phyloP scores from a whole-genome alignment of 2,113 vertebrate species.

The Ploceus nigricollis region DNA sequence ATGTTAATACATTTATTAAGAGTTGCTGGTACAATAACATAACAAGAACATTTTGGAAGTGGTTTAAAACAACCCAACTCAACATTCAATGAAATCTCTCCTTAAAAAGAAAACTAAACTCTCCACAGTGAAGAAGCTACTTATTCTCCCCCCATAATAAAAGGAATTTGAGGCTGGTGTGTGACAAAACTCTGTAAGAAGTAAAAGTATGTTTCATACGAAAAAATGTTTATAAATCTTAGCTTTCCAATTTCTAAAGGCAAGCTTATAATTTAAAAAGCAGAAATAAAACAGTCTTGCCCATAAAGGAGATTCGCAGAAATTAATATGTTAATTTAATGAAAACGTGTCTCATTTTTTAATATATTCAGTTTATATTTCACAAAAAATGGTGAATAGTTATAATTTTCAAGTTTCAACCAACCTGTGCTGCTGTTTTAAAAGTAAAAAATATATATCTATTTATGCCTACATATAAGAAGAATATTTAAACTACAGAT shows the following conservation, averaged over 20 bases:
- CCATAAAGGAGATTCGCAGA: neutral
- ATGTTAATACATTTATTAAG: neutral
- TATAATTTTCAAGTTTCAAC: neutral
- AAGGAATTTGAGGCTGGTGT: neutral
- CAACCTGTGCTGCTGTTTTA: neutral
- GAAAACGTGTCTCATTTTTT: neutral
- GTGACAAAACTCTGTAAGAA: neutral
- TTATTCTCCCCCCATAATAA: neutral
- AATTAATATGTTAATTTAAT: neutral
- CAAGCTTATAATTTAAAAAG: neutral
- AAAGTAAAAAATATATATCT: neutral
- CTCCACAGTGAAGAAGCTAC: neutral
- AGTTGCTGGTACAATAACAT: neutral
- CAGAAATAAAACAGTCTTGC: neutral
- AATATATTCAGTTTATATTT: neutral
- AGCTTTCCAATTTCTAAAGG: neutral
- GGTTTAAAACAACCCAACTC: neutral
- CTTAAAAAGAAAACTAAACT: neutral
- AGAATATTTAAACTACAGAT: neutral
- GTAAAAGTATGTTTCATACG: neutral
- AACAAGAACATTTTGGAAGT: neutral
- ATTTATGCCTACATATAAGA: neutral
- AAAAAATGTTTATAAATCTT: neutral
- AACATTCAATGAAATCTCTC: neutral
- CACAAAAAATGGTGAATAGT: neutral